These are phyloP conservation scores for Vidua chalybeata DNA, from an alignment of 2,113 vertebrate species.

Conservation along the genomic window DNA sequence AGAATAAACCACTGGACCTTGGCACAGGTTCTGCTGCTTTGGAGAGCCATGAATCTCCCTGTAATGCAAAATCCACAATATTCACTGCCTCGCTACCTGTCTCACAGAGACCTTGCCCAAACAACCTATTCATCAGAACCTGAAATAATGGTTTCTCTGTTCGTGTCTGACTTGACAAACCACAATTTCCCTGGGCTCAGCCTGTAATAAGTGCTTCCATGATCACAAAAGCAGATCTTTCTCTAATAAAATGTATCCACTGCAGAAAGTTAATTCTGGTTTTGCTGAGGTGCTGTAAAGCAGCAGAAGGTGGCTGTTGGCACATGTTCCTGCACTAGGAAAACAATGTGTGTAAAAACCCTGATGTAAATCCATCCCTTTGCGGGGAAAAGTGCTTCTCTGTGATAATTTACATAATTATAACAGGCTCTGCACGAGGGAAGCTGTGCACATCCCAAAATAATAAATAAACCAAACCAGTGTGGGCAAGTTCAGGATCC, in stretches of 20 bases:
- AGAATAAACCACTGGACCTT: conserved; percentile 31
- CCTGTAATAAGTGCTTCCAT: background rate
- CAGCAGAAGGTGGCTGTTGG: conserved; percentile 22
- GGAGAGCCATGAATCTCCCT: background rate
- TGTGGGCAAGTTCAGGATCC: conserved; percentile 4
- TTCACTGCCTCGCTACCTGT: background rate
- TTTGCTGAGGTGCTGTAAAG: background rate
- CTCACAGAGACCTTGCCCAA: background rate
- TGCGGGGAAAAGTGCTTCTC: conserved; percentile 20
- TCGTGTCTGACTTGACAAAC: background rate
- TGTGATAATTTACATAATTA: background rate
- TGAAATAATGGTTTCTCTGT: background rate
- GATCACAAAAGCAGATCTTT: conserved; percentile 22
- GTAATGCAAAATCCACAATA: background rate
- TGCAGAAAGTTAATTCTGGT: background rate
- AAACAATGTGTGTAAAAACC: background rate
- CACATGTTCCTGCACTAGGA: background rate
- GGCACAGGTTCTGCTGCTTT: background rate
- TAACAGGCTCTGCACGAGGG: background rate
- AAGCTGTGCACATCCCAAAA: background rate
- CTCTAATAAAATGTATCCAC: background rate
- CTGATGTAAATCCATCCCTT: conserved; percentile 18
- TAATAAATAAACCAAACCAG: conserved; percentile 39
- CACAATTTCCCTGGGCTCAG: background rate
- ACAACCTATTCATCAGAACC: background rate